These are phyloP conservation scores for Dendrolimus kikuchii DNA, from an alignment of 1,140 invertebrate species.

Conservation along the genomic window DNA sequence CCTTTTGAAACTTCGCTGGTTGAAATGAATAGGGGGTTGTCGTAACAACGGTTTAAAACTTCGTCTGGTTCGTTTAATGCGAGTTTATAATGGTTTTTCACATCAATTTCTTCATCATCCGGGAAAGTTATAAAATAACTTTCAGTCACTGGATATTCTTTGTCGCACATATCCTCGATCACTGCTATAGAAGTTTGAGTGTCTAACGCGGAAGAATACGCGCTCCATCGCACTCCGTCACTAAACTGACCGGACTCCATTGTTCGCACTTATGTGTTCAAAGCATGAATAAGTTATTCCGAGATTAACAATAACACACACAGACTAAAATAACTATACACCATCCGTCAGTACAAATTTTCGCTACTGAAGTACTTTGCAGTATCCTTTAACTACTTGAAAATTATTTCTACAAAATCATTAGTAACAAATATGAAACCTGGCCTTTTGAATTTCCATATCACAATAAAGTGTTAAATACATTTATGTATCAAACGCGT, in stretches of 20 bases:
- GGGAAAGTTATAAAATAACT: conserved; percentile 47
- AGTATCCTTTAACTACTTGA: no score
- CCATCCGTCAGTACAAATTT: no score
- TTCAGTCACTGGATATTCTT: conserved; percentile 30
- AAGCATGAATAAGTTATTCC: conserved; percentile 16
- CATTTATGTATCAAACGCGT: conserved; percentile 2
- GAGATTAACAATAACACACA: background rate
- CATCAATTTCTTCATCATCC: conserved; percentile 21
- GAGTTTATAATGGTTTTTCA: conserved; percentile 18
- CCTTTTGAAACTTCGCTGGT: conserved; percentile 48
- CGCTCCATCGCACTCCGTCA: conserved; percentile 41
- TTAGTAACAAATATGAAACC: no score
- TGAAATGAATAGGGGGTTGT: conserved; percentile 41
- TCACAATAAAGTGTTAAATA: background rate
- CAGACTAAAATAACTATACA: no score
- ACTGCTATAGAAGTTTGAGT: conserved; percentile 27
- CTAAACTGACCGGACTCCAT: conserved; percentile 49
- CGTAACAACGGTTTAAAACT: conserved; percentile 42
- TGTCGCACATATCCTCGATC: conserved; percentile 27
- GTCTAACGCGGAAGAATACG: conserved; percentile 30
- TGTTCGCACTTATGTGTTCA: conserved; percentile 19
- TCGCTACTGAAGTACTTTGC: no score
- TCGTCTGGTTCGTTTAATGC: conserved; percentile 31
- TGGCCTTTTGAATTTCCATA: background rate
- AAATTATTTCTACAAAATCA: no score